These are phyloP conservation scores for Anneissia japonica DNA, from an alignment of 35 echinoderm and acorn worm genomes.

Conservation along the genomic window DNA sequence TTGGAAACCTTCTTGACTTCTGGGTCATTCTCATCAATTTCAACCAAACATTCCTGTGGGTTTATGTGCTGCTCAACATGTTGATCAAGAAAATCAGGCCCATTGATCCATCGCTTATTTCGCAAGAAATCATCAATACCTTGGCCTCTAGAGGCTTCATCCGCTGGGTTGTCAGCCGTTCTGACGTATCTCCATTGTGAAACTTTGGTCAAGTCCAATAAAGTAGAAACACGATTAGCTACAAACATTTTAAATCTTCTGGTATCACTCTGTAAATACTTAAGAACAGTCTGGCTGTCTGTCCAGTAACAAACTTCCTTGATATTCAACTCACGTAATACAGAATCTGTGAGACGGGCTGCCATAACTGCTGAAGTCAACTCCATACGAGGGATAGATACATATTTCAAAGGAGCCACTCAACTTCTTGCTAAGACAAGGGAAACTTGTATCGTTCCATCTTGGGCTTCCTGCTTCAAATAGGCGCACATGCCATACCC, in stretches of 20 bases:
- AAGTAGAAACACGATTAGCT: conserved; percentile 36
- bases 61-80: not conserved
- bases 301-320: conserved; percentile 28
- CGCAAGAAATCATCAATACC: not conserved
- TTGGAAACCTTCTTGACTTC: too few relatives aligned
- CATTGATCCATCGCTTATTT: conserved; percentile 12
- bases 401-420: conserved; percentile 6
- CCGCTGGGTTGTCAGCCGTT: conserved; percentile 29
- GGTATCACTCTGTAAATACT: conserved; percentile 27
- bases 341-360: not conserved
- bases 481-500: conserved; percentile 9
- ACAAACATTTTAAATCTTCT: conserved; percentile 47
- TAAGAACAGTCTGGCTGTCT: conserved; percentile 40
- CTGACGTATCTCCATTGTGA: conserved; percentile 41
- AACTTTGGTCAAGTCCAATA: conserved; percentile 1
- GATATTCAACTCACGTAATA: not conserved
- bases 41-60: too few relatives aligned
- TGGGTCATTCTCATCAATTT: too few relatives aligned
- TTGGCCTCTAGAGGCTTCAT: conserved; percentile 27
- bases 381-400: not conserved
- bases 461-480: not conserved
- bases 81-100: not conserved
- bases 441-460: not conserved
- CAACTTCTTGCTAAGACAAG: not conserved
- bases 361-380: conserved; percentile 10